phyloP scores from a whole-genome alignment of 2,113 vertebrate species.

The Cnemophilus loriae region DNA sequence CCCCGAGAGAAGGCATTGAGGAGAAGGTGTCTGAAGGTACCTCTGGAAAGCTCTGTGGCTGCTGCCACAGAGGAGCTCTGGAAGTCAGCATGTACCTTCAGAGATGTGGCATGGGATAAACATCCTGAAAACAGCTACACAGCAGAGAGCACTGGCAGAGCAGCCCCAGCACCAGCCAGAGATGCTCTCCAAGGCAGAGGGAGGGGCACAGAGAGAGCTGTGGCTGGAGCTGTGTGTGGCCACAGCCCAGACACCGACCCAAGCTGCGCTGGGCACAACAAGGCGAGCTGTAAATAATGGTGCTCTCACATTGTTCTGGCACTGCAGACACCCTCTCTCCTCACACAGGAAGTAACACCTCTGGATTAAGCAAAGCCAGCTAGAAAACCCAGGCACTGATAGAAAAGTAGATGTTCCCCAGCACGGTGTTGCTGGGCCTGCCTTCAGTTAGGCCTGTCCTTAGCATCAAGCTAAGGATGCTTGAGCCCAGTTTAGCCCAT shows the following conservation, averaged over 20 bases:
- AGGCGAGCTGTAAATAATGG: accelerated
- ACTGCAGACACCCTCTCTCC: not conserved
- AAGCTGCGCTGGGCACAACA: not conserved
- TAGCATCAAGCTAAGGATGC: not conserved
- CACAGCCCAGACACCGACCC: not conserved
- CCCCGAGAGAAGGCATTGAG: not conserved
- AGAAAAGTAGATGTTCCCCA: not conserved
- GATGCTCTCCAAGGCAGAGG: not conserved
- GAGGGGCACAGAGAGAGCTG: not conserved
- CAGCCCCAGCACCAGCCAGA: not conserved
- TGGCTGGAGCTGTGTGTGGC: not conserved
- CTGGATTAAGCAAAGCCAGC: not conserved
- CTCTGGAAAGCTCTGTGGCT: not conserved
- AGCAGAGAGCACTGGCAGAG: not conserved
- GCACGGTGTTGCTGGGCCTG: not conserved
- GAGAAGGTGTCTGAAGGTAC: not conserved
- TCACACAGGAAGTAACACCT: not conserved
- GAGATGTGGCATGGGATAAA: accelerated
- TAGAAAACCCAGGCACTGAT: not conserved
- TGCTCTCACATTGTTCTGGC: not conserved
- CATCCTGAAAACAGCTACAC: not conserved
- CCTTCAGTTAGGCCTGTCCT: not conserved
- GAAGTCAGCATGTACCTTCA: not conserved
- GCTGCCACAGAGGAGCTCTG: not conserved
- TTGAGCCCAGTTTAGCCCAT: not conserved